Base-by-base conservation (phyloP, 2,888 invertebrate species). In the Acleris laterana region DNA sequence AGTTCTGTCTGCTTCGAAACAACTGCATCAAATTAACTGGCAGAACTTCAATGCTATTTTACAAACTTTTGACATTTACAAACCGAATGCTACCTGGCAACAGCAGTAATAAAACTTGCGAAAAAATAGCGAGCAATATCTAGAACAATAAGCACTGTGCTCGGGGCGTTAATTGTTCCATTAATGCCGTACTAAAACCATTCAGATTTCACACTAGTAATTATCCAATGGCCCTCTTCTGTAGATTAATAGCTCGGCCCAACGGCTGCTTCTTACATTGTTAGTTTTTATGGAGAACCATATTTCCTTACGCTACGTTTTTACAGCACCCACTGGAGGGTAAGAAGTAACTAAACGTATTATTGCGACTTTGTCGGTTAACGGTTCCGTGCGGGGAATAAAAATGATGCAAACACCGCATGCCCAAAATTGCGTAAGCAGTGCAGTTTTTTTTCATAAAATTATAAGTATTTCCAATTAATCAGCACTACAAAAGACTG, bases 91-190 rank as follows among this genome's bases (percentile, higher is more conserved):
- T 60, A 49, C 25, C 19, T 49, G 42, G 25, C 55, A 48, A 59
- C 28, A 53, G 53, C 20, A 46, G 63, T 13, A 53, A 57, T 62
- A 38, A 62, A 62, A 62, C 51, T 57, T 60, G 50, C 62, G 11
- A 66, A 62, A 60, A 65, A 52, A 52, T 48, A 19, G 17, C 66
- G 28, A 20, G 42, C 57, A 25, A 46, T 61, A 68, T 67, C 73
- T 72, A 77, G 71, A 79, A 75, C 75, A 76, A 77, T 77, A 73
- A 72, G 71, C 68, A 62, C 67, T 63, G 65, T 73, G 70, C 71
- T 72, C 65, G 70, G 69, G 66, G 77, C 76, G 78, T 77, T 84
- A 81, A 84, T 80, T 79, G 78, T 75, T 76, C 76, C 76, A 81
- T 80, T 80, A 78, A 78, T 75, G 66, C 72, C 65, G 71, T 76